These are phyloP conservation scores for Apistogramma diplotaenia DNA, from an alignment of 2,113 vertebrate species.

Conservation along the genomic window DNA sequence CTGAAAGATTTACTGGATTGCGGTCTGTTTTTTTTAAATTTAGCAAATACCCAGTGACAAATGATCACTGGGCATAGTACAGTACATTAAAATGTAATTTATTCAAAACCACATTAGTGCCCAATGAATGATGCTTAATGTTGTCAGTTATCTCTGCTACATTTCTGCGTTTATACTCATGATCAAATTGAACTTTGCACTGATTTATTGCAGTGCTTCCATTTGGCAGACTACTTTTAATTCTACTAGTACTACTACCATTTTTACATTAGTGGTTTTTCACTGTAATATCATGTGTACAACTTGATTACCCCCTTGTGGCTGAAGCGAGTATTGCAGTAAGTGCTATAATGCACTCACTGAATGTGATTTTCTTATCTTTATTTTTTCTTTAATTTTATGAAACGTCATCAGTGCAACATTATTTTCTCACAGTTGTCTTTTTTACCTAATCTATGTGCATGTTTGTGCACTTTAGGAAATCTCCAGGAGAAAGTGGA, in stretches of 20 bases:
- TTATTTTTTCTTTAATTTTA: background rate
- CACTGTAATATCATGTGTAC: background rate
- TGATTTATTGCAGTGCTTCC: background rate
- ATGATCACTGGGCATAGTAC: background rate
- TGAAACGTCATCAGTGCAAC: background rate
- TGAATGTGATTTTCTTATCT: background rate
- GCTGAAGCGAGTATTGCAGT: slow-evolving; percentile 31
- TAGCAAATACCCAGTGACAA: background rate
- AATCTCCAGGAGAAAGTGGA: slow-evolving; percentile 88
- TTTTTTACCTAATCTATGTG: background rate
- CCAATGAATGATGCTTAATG: background rate
- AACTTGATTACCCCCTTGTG: slow-evolving; percentile 63
- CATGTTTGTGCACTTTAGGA: slow-evolving; percentile 69
- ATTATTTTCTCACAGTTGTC: background rate
- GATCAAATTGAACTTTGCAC: background rate
- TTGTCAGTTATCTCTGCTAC: background rate
- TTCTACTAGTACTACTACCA: background rate
- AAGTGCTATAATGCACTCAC: background rate
- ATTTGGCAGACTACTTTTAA: background rate
- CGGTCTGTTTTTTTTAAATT: background rate
- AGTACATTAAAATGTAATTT: background rate
- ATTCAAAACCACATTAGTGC: background rate
- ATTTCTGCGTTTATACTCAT: background rate
- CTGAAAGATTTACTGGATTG: background rate
- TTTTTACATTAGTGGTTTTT: background rate